Base-by-base conservation (phyloP, 2,113 vertebrate genomes). In the Xiphophorus couchianus region DNA sequence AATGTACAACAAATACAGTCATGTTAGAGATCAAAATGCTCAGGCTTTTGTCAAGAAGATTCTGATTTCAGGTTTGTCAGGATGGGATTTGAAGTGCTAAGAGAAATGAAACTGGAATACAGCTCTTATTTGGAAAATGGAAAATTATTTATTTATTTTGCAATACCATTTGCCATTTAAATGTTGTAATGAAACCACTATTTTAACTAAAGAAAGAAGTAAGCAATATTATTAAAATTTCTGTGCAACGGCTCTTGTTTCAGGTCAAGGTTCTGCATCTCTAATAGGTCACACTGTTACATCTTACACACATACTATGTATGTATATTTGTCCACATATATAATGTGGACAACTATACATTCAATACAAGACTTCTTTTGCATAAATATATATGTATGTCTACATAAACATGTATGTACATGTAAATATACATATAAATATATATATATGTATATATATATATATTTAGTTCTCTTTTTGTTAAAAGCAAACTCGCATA, bases 71-170 rank as follows among this genome's bases (percentile, higher is more conserved):
- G 12, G 15, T 19, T 48, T 64, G 42, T 14, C 15, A 71, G n/a
- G 33, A 8, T 31, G 58, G 62, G 29, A 28, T 66, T 63, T 78
- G 66, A 74, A 29, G 5, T 65, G 67, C 35, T 15, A 48, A 37
- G 30, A 62, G 30, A 78, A 39, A n/a, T 74, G 27, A 22, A 66
- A 71, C 10, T 76, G 76, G 76, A 58, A 51, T 78, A 78, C 58
- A 60, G 51, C 25, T 60, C 4, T 60, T 27, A 19, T 71, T 37
- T 73, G 17, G 33, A 66, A 51, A 77, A 51, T 66, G 51, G 6
- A 54, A 54, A 54, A 54, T 17, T 1, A n/a, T 58, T 58, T 58
- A 25, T 58, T 58, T n/a, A 8, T 44, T 37, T 11, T 37, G 48
- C 19, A 54, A 54, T 54, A 54, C 22, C 6, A 58, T 58, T n/a